Evolutionary conservation across 2,797 vertebrate species (phyloP).

Genomic region (Myotis pilosus): DNA sequence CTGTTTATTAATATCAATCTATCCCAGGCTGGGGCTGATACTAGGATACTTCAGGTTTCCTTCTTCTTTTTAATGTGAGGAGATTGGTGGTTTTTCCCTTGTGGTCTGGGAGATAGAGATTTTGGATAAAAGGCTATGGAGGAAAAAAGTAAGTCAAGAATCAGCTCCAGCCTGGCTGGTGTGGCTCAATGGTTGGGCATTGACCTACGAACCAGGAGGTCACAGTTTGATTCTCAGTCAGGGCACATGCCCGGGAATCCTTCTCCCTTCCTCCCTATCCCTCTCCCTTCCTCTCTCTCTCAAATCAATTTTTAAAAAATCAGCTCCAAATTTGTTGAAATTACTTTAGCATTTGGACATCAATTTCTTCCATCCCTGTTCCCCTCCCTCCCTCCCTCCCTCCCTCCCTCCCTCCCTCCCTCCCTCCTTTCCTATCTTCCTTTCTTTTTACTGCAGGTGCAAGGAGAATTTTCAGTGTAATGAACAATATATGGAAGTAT

Average conservation of each 20-base stretch:
- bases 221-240: no score
- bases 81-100: neutral
- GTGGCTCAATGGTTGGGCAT: no score
- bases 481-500: neutral
- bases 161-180: neutral
- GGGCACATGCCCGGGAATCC: no score
- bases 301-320: no score
- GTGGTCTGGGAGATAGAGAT: neutral
- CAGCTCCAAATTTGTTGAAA: neutral
- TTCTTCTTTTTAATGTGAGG: neutral
- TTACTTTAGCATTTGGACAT: neutral
- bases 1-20: neutral
- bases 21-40: neutral
- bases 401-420: fast-evolving
- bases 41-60: neutral
- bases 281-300: no score
- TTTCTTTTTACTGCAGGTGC: neutral
- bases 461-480: neutral
- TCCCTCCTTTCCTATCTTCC: fast-evolving
- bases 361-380: neutral
- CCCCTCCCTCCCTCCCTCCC: no score
- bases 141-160: neutral
- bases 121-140: neutral
- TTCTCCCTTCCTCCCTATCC: no score
- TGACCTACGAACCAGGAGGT: no score